These are phyloP conservation scores for Xylocopa sonorina DNA, from an alignment of 1,140 invertebrate genomes.

Conservation along the genomic window DNA sequence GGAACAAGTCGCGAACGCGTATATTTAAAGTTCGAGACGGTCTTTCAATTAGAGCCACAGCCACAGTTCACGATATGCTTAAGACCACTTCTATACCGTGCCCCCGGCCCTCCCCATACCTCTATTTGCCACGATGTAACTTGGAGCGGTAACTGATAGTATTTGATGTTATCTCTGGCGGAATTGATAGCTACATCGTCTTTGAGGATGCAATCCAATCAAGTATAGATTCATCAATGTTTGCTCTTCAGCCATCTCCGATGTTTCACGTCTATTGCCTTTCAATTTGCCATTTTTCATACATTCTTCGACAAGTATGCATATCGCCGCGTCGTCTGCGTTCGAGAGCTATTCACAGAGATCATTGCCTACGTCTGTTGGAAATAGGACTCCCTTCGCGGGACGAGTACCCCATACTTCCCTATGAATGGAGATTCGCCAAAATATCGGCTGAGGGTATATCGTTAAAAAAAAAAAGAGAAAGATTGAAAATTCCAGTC, in stretches of 20 bases:
- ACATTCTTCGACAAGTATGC: background rate
- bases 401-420: background rate
- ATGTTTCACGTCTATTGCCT: constrained; percentile 5
- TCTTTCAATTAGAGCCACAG: constrained; percentile 8
- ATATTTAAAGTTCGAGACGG: background rate
- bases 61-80: constrained; percentile 1
- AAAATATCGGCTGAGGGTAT: background rate
- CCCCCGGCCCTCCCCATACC: too few species aligned
- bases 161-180: background rate
- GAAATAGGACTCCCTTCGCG: constrained; percentile 10
- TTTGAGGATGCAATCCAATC: constrained; percentile 29
- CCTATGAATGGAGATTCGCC: background rate
- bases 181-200: constrained; percentile 24
- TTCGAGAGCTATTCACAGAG: constrained; percentile 7
- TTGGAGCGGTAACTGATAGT: background rate
- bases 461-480: too few species aligned
- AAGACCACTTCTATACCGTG: background rate
- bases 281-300: constrained; percentile 10
- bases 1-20: too few species aligned
- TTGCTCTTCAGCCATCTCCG: constrained; percentile 13
- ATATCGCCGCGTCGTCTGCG: background rate
- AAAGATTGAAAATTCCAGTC: background rate
- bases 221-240: constrained; percentile 30
- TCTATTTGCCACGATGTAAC: constrained; percentile 12
- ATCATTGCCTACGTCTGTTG: background rate